phyloP scores from a whole-genome alignment of 2,888 invertebrate genomes.

The Cheilosia scutellata region DNA sequence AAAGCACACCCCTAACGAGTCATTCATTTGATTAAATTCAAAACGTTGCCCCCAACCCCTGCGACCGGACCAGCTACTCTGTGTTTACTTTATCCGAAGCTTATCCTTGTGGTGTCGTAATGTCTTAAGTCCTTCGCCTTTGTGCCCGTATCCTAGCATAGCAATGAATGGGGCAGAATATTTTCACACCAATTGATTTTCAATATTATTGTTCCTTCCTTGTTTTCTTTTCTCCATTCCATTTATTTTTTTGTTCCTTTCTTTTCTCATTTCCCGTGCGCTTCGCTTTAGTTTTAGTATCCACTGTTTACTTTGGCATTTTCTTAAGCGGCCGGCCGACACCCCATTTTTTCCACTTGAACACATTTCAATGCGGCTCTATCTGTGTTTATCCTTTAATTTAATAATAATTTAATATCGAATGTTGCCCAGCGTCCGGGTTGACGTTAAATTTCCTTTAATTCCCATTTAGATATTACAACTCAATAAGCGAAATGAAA shows the following conservation, averaged over 20 bases:
- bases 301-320: slow-evolving; percentile 34
- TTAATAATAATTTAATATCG: slow-evolving; percentile 62
- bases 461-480: slow-evolving; percentile 62
- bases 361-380: slow-evolving; percentile 44
- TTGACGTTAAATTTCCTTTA: slow-evolving; percentile 42
- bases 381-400: slow-evolving; percentile 62
- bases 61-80: slow-evolving; percentile 21
- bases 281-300: slow-evolving; percentile 9
- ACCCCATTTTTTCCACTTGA: slow-evolving; percentile 46
- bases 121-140: slow-evolving; percentile 40
- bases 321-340: slow-evolving; percentile 4
- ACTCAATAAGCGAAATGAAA: slow-evolving; percentile 62
- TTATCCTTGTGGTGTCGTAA: slow-evolving; percentile 69
- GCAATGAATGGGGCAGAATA: slow-evolving; percentile 45
- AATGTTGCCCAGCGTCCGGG: slow-evolving; percentile 37
- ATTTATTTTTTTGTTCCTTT: neutral
- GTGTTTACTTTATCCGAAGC: slow-evolving; percentile 64
- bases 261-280: neutral
- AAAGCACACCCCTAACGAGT: slow-evolving; percentile 38
- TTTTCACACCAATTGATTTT: slow-evolving; percentile 75
- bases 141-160: slow-evolving; percentile 3
- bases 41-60: slow-evolving; percentile 30
- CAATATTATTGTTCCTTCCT: slow-evolving; percentile 58
- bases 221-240: slow-evolving; percentile 22
- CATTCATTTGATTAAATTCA: slow-evolving; percentile 74